phyloP scores from a whole-genome alignment of 2,113 vertebrate genomes.

The Pampusana beccarii region DNA sequence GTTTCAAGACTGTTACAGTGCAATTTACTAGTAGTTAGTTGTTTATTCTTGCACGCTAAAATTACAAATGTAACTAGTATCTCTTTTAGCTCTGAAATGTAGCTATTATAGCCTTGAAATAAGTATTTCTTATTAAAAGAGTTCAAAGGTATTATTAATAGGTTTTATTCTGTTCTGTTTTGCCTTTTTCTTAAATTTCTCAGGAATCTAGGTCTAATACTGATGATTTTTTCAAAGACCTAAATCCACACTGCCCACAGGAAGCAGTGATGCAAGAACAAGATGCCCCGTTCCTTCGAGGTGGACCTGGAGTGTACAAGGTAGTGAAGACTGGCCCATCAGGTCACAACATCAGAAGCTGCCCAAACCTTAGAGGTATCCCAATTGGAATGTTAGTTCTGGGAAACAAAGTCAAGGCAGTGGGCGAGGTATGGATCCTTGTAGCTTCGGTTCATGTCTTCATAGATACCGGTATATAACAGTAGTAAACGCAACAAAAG shows the following conservation, averaged over 20 bases:
- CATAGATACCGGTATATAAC: constrained; percentile 79
- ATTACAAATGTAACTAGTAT: background rate
- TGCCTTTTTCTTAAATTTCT: constrained; percentile 78
- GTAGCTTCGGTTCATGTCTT: constrained; percentile 88
- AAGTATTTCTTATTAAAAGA: background rate
- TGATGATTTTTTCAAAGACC: constrained; percentile 95
- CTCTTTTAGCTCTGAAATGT: background rate
- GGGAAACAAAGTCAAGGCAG: constrained; percentile 99
- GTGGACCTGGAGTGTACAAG: constrained; percentile 98
- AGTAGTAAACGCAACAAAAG: constrained; percentile 68
- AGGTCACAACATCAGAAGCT: constrained; percentile 99
- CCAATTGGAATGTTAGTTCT: constrained; percentile 99
- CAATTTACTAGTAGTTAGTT: background rate
- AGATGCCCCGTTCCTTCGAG: constrained; percentile 88
- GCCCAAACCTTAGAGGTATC: constrained; percentile 99
- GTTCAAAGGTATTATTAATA: constrained; percentile 44
- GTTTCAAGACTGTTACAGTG: background rate
- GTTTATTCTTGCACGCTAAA: background rate
- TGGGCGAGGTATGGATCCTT: constrained; percentile 99
- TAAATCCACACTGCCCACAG: constrained; percentile 90
- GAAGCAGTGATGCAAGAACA: constrained; percentile 90
- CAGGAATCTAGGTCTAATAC: constrained; percentile 93
- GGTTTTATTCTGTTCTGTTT: constrained; percentile 53
- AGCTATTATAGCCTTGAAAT: background rate
- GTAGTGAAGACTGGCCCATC: constrained; percentile 99